Evolutionary conservation across 2,113 vertebrate genomes (phyloP).

Genomic region (Chaetura pelagica): DNA sequence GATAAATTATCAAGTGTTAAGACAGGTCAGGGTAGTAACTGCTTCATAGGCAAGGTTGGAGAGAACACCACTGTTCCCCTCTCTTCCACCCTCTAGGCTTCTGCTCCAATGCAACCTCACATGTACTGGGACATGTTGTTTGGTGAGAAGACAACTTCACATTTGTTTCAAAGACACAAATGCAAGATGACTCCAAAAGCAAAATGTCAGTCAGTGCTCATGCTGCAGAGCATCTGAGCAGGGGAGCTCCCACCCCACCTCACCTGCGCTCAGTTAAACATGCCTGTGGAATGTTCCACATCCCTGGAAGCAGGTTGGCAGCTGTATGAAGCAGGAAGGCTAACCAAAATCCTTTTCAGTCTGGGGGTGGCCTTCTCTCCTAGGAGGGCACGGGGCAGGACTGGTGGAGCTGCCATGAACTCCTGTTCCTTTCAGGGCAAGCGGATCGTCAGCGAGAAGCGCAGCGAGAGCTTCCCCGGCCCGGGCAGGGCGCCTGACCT

Average conservation of each 20-base stretch:
- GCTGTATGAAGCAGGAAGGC: neutral
- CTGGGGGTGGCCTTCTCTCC: neutral
- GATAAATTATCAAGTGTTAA: neutral
- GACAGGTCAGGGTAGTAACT: neutral
- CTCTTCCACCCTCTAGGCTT: neutral
- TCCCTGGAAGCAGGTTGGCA: neutral
- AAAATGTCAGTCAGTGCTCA: neutral
- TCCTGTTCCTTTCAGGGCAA: constrained; percentile 79
- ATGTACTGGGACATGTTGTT: accelerated
- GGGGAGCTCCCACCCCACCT: neutral
- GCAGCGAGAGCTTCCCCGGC: neutral
- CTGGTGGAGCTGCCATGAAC: neutral
- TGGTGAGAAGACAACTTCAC: neutral
- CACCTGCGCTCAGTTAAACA: neutral
- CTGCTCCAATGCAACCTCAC: neutral
- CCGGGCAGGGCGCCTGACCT: constrained; percentile 57
- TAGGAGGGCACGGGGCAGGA: neutral
- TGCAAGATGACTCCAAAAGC: neutral
- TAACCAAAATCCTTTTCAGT: neutral
- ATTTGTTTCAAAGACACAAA: neutral
- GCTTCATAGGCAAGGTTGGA: neutral
- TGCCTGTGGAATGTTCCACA: neutral
- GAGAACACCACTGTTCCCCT: neutral
- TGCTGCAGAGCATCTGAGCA: neutral
- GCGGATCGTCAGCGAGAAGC: constrained; percentile 89